These are phyloP conservation scores for Neodiprion lecontei DNA, from an alignment of 1,140 invertebrate genomes.

Conservation along the genomic window DNA sequence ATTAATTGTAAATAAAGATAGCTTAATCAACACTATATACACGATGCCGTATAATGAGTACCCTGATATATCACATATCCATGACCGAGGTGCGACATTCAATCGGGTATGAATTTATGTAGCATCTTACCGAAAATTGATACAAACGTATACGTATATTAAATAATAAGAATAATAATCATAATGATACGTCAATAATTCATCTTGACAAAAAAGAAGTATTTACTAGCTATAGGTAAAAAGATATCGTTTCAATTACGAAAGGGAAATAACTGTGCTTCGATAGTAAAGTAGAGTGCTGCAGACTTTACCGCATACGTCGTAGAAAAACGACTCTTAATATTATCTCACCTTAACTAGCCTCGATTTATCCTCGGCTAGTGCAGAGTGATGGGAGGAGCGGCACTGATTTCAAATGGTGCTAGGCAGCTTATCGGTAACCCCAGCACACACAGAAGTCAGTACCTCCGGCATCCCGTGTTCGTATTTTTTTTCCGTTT, in stretches of 20 bases:
- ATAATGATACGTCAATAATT: not conserved
- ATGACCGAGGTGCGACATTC: not conserved
- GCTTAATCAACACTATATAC: not conserved
- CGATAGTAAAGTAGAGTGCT: too few species aligned
- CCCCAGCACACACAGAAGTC: slow-evolving; percentile 62
- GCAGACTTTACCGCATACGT: too few species aligned
- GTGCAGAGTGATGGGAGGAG: slow-evolving; percentile 48
- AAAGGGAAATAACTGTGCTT: too few species aligned
- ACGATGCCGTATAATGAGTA: too few species aligned
- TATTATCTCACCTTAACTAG: slow-evolving; percentile 11
- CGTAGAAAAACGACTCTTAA: too few species aligned
- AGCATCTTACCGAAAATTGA: slow-evolving; percentile 6
- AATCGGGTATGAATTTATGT: not conserved
- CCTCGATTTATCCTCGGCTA: slow-evolving; percentile 25
- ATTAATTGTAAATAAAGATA: slow-evolving; percentile 11
- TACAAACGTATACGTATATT: slow-evolving; percentile 2
- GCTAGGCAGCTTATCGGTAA: slow-evolving; percentile 55
- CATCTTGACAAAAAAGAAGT: too few species aligned
- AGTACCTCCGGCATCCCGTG: slow-evolving; percentile 59
- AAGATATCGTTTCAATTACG: too few species aligned
- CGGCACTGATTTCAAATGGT: slow-evolving; percentile 65
- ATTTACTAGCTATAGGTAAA: too few species aligned
- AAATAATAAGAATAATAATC: slow-evolving; percentile 19
- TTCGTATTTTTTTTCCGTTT: not conserved
- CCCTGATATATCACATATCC: not conserved